A percentile compares a stretch with the other conserved stretches of the same genome.
phyloP scores from a whole-genome alignment of 2,888 invertebrate genomes.

The Nymphalis polychloros region DNA sequence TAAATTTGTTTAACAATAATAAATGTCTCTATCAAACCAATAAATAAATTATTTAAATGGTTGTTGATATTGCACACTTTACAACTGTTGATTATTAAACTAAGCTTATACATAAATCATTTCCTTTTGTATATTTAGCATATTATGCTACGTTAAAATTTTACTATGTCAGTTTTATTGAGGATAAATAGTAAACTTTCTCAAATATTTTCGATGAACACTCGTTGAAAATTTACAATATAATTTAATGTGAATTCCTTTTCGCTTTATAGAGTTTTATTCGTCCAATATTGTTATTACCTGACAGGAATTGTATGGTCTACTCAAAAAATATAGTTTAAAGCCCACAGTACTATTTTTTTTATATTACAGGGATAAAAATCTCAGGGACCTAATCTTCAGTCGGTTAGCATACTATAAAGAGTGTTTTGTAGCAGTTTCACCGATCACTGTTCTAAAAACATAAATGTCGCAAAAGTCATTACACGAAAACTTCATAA shows the following conservation, averaged over 20 bases:
- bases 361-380: too few relatives aligned
- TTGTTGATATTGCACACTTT: constrained; percentile 53
- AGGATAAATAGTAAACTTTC: neutral
- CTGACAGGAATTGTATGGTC: too few relatives aligned
- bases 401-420: too few relatives aligned
- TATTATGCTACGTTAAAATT: constrained; percentile 1
- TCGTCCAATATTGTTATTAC: too few relatives aligned
- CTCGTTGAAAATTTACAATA: neutral
- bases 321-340: too few relatives aligned
- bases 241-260: neutral
- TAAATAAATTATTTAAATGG: constrained; percentile 64
- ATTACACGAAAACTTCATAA: too few relatives aligned
- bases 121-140: constrained; percentile 11
- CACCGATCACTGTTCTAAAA: too few relatives aligned
- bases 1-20: constrained; percentile 57
- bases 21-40: constrained; percentile 55
- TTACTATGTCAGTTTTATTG: neutral
- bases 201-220: neutral
- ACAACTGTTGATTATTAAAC: constrained; percentile 28
- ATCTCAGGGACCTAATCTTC: too few relatives aligned
- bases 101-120: constrained; percentile 30
- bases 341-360: too few relatives aligned
- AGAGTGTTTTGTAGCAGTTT: too few relatives aligned
- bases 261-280: too few relatives aligned
- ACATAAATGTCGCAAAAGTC: too few relatives aligned